Evolutionary conservation across 2,797 vertebrate genomes (phyloP), one percentile per base, ranked within the genome.

Genomic region (Phrynocephalus vlangalii): DNA sequence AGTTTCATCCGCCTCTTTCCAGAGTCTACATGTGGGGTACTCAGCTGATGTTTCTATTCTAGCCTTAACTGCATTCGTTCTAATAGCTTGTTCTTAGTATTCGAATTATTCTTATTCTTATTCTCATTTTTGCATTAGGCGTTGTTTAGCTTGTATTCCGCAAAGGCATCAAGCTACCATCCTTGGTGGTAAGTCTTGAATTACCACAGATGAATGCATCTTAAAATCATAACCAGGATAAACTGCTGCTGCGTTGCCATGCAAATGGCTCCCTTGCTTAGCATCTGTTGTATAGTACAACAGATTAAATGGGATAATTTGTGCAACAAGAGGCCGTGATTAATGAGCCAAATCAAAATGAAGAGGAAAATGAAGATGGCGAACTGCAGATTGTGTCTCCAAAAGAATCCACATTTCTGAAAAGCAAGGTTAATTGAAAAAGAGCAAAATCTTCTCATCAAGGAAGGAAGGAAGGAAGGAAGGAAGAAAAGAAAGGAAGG

Each of bases 331-430:
- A 66, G 68, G 83, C 68, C 6, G 28, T 73, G 87, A 80, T 79
- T 88, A 84, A 88, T 80, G 82, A 84, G 76, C 11, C 68, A 73
- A 88, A 85, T 88, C 82, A 28, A 79, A 84, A 84, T 33, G 28
- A 73, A 81, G 50, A 88, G 82, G 83, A 85, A 88, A 84, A 24
- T 26, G 77, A 38, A 38, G 13, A 48, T 2, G 22, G 82, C 1
- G 52, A 48, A 26, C 30, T 13, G 72, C 2, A 26, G 66, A 50
- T 66, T 63, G 15, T 30, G 15, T 30, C n/a, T 73, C 33, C 68
- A 79, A 66, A 63, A 24, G 38, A 33, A 44, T 48, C 67, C 1
- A 3, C 66, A 52, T 52, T 76, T 84, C 79, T 78, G 44, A 28
- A 84, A 50, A 79, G 38, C 77, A 88, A 79, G 28, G 87, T 79